Conservation (phyloP, 37 sponge, comb jelly and placozoan genomes). For the Bolinopsis microptera region DNA sequence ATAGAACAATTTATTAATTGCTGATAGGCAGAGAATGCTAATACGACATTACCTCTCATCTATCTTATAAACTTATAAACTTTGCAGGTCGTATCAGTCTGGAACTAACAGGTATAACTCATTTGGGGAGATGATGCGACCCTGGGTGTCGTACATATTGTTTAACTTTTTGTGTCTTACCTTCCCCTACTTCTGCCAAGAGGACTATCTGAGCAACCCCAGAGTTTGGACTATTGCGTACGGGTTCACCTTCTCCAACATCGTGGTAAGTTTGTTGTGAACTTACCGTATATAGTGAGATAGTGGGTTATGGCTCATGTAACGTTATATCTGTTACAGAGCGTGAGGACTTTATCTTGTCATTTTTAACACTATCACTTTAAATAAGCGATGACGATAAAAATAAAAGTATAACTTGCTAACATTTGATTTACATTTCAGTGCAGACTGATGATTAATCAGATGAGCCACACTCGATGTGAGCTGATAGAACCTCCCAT, state of each 20-base stretch:
- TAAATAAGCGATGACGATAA: no score
- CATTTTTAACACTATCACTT: no score
- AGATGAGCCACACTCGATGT: slow-evolving; percentile 48
- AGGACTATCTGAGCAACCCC: neutral
- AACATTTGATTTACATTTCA: neutral
- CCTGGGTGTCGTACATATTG: slow-evolving; percentile 58
- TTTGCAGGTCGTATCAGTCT: neutral
- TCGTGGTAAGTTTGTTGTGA: slow-evolving; percentile 35
- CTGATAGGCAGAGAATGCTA: no score
- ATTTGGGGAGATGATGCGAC: neutral
- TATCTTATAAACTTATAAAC: neutral
- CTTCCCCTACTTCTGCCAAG: neutral
- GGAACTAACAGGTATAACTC: neutral
- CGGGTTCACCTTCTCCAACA: slow-evolving; percentile 38
- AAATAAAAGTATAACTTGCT: neutral
- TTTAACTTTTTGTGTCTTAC: neutral
- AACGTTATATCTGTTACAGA: no score
- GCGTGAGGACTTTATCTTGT: no score
- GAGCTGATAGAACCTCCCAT: slow-evolving; percentile 45
- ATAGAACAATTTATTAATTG: no score
- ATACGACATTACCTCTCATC: neutral
- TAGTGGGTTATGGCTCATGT: no score
- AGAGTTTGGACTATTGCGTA: slow-evolving; percentile 56
- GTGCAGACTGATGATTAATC: slow-evolving; percentile 60
- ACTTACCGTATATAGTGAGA: no score